Evolutionary conservation across 2,113 vertebrate species (phyloP).

Genomic region (Oenanthe oenanthe): DNA sequence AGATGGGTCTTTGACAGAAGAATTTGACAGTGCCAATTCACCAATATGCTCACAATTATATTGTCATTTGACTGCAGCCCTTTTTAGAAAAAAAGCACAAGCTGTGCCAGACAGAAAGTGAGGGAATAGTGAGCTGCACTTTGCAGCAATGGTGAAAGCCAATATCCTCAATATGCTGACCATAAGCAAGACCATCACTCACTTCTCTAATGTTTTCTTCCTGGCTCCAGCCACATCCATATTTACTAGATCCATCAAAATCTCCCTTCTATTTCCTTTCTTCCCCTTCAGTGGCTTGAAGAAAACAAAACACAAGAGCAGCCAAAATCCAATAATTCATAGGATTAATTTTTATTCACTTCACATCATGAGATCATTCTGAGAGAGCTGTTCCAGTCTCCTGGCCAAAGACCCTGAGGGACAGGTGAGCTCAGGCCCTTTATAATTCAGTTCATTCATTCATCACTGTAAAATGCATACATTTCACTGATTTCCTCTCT

Average conservation of each 20-base stretch:
- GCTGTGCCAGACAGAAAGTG: not conserved
- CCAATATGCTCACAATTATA: not conserved
- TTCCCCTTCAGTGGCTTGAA: not conserved
- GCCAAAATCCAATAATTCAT: not conserved
- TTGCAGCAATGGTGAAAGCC: not conserved
- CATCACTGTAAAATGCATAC: not conserved
- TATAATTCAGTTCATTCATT: not conserved
- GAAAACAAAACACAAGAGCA: not conserved
- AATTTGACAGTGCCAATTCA: not conserved
- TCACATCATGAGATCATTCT: not conserved
- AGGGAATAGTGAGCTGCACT: not conserved
- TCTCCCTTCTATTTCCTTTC: not conserved
- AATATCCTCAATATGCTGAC: not conserved
- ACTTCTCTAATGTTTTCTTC: not conserved
- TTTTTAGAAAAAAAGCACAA: not conserved
- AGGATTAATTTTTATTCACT: not conserved
- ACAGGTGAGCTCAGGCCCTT: not conserved
- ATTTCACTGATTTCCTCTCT: not conserved
- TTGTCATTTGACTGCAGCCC: not conserved
- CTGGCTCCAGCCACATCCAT: not conserved
- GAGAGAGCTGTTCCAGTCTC: not conserved
- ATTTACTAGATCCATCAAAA: slow-evolving; percentile 38
- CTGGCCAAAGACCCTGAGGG: not conserved
- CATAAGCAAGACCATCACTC: slow-evolving; percentile 15
- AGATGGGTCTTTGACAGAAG: not conserved